These are phyloP conservation scores for Liposcelis brunnea DNA, from an alignment of 2,888 invertebrate genomes.

Conservation along the genomic window DNA sequence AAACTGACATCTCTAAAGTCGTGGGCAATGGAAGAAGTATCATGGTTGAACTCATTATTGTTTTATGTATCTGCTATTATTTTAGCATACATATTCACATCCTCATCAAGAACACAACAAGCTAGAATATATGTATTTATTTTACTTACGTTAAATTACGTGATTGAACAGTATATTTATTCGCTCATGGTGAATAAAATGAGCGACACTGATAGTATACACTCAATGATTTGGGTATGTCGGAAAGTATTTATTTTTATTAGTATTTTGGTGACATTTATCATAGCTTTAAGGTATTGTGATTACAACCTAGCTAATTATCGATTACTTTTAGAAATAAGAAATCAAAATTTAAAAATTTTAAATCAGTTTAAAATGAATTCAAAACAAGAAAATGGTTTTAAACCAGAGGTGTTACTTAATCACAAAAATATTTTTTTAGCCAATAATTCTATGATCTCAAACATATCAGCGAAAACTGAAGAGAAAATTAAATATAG, in stretches of 20 bases:
- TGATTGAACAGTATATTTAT: neutral
- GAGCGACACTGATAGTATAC: neutral
- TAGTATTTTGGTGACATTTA: neutral
- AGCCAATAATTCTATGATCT: no score
- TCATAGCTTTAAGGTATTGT: neutral
- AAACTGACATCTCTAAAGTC: constrained; percentile 36
- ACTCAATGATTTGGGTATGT: neutral
- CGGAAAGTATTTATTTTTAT: neutral
- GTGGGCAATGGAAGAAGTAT: constrained; percentile 43
- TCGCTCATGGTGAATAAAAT: no score
- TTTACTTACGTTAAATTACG: neutral
- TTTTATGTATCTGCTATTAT: constrained; percentile 36
- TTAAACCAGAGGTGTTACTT: no score
- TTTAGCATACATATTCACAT: constrained; percentile 36
- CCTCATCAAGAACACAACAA: constrained; percentile 33
- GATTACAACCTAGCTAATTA: constrained; percentile 1
- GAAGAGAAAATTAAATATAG: no score
- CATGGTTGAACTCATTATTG: constrained; percentile 41
- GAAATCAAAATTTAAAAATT: constrained; percentile 1
- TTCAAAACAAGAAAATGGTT: no score
- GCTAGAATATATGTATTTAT: constrained; percentile 25
- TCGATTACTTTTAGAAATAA: constrained; percentile 1
- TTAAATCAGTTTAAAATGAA: neutral
- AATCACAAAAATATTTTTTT: no score
- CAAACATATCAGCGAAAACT: no score